Conservation (phyloP, 2,888 invertebrate genomes). For the Patella ulyssiponensis region DNA sequence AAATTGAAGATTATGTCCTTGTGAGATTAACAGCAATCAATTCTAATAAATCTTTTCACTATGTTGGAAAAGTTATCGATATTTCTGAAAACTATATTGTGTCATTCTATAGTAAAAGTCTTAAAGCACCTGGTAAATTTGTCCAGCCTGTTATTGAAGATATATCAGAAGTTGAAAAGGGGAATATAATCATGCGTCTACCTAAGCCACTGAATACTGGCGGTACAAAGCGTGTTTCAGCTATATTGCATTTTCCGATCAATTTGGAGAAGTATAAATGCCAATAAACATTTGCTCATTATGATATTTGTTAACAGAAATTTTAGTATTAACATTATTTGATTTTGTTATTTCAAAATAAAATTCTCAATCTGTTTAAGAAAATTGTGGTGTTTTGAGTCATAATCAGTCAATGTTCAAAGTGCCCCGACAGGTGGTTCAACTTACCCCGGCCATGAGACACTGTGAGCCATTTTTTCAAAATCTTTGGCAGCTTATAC, state of each 20-base stretch:
- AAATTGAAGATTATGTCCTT: constrained; percentile 6
- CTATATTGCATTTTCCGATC: neutral
- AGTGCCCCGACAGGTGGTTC: constrained; percentile 6
- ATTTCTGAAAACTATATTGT: too few relatives aligned
- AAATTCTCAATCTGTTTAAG: neutral
- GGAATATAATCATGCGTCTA: too few relatives aligned
- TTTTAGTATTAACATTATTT: neutral
- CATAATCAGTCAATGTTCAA: constrained; percentile 6
- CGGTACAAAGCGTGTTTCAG: neutral
- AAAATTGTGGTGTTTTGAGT: constrained; percentile 3
- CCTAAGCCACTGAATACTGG: neutral
- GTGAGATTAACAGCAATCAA: constrained; percentile 6
- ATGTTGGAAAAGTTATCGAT: neutral
- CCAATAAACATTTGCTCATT: neutral
- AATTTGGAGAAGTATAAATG: neutral
- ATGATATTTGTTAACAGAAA: neutral
- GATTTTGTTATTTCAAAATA: constrained; percentile 6
- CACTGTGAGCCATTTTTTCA: constrained; percentile 4
- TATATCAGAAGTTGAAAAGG: too few relatives aligned
- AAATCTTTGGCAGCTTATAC: constrained; percentile 3
- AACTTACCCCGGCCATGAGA: neutral
- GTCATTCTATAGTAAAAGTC: too few relatives aligned
- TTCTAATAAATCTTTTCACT: constrained; percentile 6
- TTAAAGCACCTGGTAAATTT: too few relatives aligned
- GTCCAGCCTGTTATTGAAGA: too few relatives aligned